Percentiles rank a stretch among this genome's conserved stretches.
These are phyloP conservation scores for Staurois parvus DNA, from an alignment of 2,797 vertebrate species.

Conservation along the genomic window DNA sequence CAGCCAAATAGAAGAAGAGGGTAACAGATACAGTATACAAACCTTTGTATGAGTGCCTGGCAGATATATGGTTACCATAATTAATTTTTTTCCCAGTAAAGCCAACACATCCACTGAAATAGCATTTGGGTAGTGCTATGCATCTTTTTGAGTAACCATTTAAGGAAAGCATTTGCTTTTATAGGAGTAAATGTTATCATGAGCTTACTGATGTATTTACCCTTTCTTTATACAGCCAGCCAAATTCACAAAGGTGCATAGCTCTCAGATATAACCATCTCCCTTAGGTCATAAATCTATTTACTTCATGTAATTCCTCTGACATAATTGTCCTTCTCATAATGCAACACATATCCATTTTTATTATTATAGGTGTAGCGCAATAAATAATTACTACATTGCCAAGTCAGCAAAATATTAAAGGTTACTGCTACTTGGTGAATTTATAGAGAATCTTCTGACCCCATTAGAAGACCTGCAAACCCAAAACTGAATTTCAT, in stretches of 20 bases:
- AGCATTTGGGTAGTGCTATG: no score
- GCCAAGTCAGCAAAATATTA: conserved; percentile 40
- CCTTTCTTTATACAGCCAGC: conserved; percentile 7
- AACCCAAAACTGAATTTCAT: conserved; percentile 58
- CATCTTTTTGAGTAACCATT: neutral
- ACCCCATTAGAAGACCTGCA: conserved; percentile 46
- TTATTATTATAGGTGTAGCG: conserved; percentile 28
- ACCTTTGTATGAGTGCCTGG: neutral
- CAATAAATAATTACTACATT: conserved; percentile 44
- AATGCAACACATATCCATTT: conserved; percentile 30
- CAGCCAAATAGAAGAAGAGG: no score
- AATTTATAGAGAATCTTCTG: conserved; percentile 39
- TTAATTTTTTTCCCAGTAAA: no score
- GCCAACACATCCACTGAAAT: no score
- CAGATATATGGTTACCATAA: neutral
- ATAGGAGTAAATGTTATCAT: neutral
- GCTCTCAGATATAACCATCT: conserved; percentile 6
- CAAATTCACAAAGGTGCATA: conserved; percentile 6
- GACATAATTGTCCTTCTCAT: conserved; percentile 46
- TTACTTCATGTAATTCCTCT: conserved; percentile 60
- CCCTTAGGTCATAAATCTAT: conserved; percentile 48
- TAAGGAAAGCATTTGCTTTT: neutral
- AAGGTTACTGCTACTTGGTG: conserved; percentile 59
- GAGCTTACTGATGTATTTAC: neutral
- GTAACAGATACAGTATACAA: neutral